Evolutionary conservation across 2,888 invertebrate genomes (phyloP).

Genomic region (Drosophila picticornis): DNA sequence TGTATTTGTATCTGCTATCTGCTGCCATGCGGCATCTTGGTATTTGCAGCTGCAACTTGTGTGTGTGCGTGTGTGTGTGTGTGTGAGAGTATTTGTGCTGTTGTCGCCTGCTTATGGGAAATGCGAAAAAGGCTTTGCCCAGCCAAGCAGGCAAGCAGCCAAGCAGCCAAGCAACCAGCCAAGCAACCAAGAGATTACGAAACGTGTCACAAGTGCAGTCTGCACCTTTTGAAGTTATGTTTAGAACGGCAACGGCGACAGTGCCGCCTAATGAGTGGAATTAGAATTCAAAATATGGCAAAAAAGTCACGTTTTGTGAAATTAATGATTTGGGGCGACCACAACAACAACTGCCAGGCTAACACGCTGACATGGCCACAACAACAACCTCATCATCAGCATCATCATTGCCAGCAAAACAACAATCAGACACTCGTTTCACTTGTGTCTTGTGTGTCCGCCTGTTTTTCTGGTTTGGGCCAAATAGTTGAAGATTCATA

Average conservation of each 20-base stretch:
- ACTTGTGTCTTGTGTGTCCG: slow-evolving; percentile 12
- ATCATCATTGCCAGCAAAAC: slow-evolving; percentile 8
- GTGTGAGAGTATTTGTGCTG: slow-evolving; percentile 13
- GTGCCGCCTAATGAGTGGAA: slow-evolving; percentile 75
- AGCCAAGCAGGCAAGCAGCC: slow-evolving; percentile 12
- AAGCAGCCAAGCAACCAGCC: slow-evolving; percentile 4
- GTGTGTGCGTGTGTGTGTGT: slow-evolving; percentile 8
- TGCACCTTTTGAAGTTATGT: slow-evolving; percentile 80
- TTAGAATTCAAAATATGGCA: slow-evolving; percentile 81
- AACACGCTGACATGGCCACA: slow-evolving; percentile 41
- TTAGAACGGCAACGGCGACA: slow-evolving; percentile 63
- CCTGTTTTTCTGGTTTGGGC: not conserved
- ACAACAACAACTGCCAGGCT: slow-evolving; percentile 21
- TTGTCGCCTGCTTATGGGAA: slow-evolving; percentile 66
- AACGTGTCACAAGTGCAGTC: slow-evolving; percentile 79
- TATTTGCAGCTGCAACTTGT: slow-evolving; percentile 44
- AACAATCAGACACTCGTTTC: slow-evolving; percentile 37
- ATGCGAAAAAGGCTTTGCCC: slow-evolving; percentile 61
- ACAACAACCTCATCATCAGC: slow-evolving; percentile 31
- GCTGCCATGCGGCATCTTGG: slow-evolving; percentile 49
- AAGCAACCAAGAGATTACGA: slow-evolving; percentile 72
- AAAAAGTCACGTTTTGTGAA: slow-evolving; percentile 79
- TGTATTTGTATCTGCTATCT: slow-evolving; percentile 54
- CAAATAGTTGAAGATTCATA: slow-evolving; percentile 13
- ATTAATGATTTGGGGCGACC: slow-evolving; percentile 80